These are phyloP conservation scores for Erythrolamprus reginae DNA, from an alignment of 2,113 vertebrate genomes.

Conservation along the genomic window DNA sequence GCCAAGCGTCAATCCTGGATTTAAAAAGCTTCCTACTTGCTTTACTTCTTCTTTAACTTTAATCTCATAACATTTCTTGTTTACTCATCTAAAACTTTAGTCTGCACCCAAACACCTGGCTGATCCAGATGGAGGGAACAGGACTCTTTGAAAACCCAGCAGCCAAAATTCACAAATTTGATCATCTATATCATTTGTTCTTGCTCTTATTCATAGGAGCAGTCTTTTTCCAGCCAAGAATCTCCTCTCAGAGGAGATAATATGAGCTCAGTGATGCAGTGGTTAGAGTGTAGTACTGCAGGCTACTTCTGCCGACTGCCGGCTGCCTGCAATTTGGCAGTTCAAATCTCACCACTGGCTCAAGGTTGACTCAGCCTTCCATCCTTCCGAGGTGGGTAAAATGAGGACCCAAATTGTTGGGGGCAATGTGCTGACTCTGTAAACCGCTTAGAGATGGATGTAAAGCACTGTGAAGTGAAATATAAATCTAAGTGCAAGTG, in stretches of 20 bases:
- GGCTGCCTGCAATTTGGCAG: too few species aligned
- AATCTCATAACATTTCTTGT: not conserved
- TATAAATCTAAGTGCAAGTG: too few species aligned
- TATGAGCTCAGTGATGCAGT: too few species aligned
- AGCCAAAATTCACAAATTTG: not conserved
- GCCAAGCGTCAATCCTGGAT: not conserved
- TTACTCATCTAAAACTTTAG: rapidly evolving
- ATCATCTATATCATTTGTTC: not conserved
- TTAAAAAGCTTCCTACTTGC: conserved; percentile 13
- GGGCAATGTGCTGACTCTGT: too few species aligned
- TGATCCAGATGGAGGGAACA: not conserved
- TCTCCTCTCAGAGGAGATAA: not conserved
- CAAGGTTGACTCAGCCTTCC: too few species aligned
- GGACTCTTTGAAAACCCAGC: not conserved
- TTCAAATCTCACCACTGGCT: too few species aligned
- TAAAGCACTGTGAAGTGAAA: too few species aligned
- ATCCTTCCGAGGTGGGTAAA: too few species aligned
- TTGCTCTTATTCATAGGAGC: not conserved
- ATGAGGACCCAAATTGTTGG: too few species aligned
- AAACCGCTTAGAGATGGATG: too few species aligned
- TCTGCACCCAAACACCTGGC: not conserved
- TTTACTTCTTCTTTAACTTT: conserved; percentile 24
- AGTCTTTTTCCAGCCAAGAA: not conserved
- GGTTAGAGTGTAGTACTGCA: too few species aligned
- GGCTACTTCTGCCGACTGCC: too few species aligned